Evolutionary conservation across 2,797 vertebrate genomes (phyloP), one percentile per base, ranked within the genome.

Genomic region (Enoplosus armatus): DNA sequence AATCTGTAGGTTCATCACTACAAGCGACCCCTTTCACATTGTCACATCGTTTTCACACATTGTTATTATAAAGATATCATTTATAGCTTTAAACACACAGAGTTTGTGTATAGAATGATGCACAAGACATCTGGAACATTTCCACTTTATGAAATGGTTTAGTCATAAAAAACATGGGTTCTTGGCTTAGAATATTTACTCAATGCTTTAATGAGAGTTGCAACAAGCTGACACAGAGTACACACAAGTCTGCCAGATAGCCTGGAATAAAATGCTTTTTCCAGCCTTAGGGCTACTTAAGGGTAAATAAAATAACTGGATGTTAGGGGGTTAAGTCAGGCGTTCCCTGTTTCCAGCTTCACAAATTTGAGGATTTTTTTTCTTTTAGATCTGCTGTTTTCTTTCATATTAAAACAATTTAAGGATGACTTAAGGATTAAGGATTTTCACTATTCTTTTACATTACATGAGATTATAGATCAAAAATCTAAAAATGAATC

Each of bases 301-400:
- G 20, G 59, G 59, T 27, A 55, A 67, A 66, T 72, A 26, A 45
- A 68, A 66, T 74, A 80, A 76, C 10, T 60, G 18, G 45, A 55
- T 62, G 37, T 74, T 53, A 24, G n/a, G 8, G 41, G 20, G 33
- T 63, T 35, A 43, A 50, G 12, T 41, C 16, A 35, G 48, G 45
- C 26, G 8, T 6, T 72, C 24, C 48, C 27, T 59, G 4, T 67
- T 62, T 68, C 12, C 63, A 61, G 33, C 29, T 66, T 29, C 24
- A 5, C 14, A 48, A 59, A 72, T 35, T 7, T 8, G 7, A 37
- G 11, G 20, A 48, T 48, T 22, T 53, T 58, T 65, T 56, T 22
- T 12, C 11, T 51, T 76, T 51, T 45, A 15, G 45, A 70, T 67
- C 15, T 29, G 22, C 15, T 45, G 3, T 68, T 77, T 43, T 58